These are phyloP conservation scores for Acanthiza pusilla DNA, from an alignment of 2,797 vertebrate genomes.

Conservation along the genomic window DNA sequence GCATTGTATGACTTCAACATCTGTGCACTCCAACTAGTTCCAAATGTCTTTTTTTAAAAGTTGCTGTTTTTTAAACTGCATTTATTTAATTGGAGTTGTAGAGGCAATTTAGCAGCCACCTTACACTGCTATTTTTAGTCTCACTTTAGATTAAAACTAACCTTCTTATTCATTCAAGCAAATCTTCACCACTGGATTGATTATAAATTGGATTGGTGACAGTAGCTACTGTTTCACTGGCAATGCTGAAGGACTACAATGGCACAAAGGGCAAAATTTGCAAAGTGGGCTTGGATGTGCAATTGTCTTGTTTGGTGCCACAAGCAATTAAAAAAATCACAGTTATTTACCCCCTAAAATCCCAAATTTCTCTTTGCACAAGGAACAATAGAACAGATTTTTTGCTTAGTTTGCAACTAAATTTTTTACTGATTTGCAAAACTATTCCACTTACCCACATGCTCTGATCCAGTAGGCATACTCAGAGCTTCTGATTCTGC, in stretches of 20 bases:
- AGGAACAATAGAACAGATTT: not conserved
- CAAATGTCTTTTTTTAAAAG: not conserved
- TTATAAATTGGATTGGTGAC: conserved; percentile 19
- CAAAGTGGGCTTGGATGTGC: not conserved
- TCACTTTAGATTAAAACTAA: conserved; percentile 36
- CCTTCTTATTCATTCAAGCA: not conserved
- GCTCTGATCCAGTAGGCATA: not conserved
- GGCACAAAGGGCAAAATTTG: not conserved
- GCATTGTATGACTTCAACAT: conserved; percentile 33
- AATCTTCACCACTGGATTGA: not conserved
- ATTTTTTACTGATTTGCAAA: not conserved
- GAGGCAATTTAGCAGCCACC: not conserved
- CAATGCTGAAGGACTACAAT: not conserved
- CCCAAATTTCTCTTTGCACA: not conserved
- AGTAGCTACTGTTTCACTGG: not conserved
- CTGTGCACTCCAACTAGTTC: not conserved
- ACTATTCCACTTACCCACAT: not conserved
- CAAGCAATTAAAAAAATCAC: not conserved
- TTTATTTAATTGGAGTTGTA: not conserved
- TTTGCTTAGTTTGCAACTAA: not conserved
- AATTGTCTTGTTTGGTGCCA: not conserved
- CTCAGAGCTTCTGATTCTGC: not conserved
- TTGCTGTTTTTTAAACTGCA: accelerated
- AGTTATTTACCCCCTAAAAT: not conserved
- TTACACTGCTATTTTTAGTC: not conserved